Conservation (phyloP, 37 sponge, comb jelly and placozoan genomes). For the Amphimedon queenslandica region DNA sequence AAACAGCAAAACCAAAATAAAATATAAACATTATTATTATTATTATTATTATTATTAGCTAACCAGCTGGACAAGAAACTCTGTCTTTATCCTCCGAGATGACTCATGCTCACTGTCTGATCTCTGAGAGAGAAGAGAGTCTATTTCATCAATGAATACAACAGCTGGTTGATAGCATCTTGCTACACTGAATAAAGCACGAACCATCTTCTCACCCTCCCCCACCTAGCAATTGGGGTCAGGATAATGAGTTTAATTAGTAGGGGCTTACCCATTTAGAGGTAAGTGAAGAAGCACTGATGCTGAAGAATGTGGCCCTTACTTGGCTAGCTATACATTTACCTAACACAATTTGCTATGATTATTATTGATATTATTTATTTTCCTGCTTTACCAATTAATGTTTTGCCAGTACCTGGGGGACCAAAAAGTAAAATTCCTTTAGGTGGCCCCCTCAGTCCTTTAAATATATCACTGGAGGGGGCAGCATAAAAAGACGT, state of each 20-base stretch:
- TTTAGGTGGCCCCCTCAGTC: conserved; percentile 96
- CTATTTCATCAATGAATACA: conserved; percentile 99
- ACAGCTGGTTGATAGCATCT: conserved; percentile 96
- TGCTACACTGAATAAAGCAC: conserved; percentile 96
- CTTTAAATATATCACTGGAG: conserved; percentile 91
- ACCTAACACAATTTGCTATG: conserved; percentile 17
- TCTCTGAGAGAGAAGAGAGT: conserved; percentile 92
- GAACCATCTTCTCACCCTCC: conserved; percentile 99
- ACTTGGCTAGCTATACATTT: conserved; percentile 97
- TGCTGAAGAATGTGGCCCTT: conserved; percentile 97
- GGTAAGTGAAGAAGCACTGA: conserved; percentile 98
- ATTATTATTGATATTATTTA: background rate
- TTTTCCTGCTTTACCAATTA: conserved; percentile 69
- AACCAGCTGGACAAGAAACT: conserved; percentile 95
- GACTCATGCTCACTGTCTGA: conserved; percentile 95
- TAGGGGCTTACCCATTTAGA: conserved; percentile 96
- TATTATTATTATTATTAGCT: background rate
- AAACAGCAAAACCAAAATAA: too few species aligned
- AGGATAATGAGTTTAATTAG: background rate
- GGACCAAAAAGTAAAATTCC: conserved; percentile 98
- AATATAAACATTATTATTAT: too few species aligned
- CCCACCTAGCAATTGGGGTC: conserved; percentile 54
- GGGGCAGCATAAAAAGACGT: background rate
- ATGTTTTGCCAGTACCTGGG: conserved; percentile 98
- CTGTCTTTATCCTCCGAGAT: conserved; percentile 97